A percentile compares a stretch with the other conserved stretches of the same genome.
These are phyloP conservation scores for Autographa gamma DNA, from an alignment of 2,888 invertebrate species.

Conservation along the genomic window DNA sequence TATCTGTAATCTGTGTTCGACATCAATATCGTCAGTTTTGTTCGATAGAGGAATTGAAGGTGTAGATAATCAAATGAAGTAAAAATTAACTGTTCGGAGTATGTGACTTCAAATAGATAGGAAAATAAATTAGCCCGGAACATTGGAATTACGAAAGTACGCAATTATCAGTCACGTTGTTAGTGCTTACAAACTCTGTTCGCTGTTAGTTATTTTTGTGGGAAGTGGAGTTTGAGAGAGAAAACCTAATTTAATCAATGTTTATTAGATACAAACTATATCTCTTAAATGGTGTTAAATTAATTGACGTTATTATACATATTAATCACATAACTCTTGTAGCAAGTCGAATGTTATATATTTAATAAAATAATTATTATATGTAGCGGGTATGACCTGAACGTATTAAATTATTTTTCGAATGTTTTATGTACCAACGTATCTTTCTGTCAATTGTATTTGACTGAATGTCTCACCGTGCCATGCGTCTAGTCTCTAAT, in stretches of 20 bases:
- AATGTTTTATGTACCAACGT: slow-evolving; percentile 62
- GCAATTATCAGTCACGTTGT: slow-evolving; percentile 5
- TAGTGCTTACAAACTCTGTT: not conserved
- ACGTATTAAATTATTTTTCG: slow-evolving; percentile 67
- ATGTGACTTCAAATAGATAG: slow-evolving; percentile 47
- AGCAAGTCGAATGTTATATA: slow-evolving; percentile 33
- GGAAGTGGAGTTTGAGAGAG: slow-evolving; percentile 17
- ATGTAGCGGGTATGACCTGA: slow-evolving; percentile 57
- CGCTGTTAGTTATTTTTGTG: slow-evolving; percentile 10
- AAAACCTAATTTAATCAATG: slow-evolving; percentile 15
- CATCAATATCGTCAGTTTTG: not conserved
- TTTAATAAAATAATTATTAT: slow-evolving; percentile 40
- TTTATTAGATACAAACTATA: slow-evolving; percentile 31
- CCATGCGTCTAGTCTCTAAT: slow-evolving; percentile 49
- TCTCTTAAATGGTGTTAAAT: slow-evolving; percentile 31
- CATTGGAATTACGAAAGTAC: slow-evolving; percentile 16
- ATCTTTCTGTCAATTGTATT: slow-evolving; percentile 64
- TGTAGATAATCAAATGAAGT: slow-evolving; percentile 20
- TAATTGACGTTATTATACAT: slow-evolving; percentile 28
- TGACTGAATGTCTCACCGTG: slow-evolving; percentile 65
- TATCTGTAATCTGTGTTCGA: not conserved
- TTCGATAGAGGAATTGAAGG: slow-evolving; percentile 10
- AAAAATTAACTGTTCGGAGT: slow-evolving; percentile 19
- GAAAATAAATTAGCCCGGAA: slow-evolving; percentile 42
- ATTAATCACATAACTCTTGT: slow-evolving; percentile 36